These are phyloP conservation scores for Zoanthus solanderi DNA, from an alignment of 92 coral and sea anemone genomes.

Conservation along the genomic window DNA sequence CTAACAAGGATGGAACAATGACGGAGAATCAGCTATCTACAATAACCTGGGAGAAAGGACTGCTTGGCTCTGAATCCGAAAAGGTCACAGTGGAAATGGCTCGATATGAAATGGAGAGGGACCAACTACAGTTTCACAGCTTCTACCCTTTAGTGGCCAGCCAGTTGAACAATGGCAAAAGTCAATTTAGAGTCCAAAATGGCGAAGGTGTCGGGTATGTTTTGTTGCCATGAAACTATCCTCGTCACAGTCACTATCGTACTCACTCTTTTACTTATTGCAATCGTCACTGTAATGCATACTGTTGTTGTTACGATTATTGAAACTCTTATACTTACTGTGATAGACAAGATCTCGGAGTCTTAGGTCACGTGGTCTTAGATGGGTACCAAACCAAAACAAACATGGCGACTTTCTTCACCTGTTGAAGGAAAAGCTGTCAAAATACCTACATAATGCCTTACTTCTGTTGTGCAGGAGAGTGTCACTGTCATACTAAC, in stretches of 20 bases:
- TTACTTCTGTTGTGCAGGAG: not conserved
- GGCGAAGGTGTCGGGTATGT: constrained; percentile 67
- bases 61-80: constrained; percentile 45
- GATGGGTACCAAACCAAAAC: no score
- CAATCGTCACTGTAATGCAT: no score
- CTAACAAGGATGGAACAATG: not conserved
- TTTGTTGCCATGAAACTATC: not conserved
- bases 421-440: no score
- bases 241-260: no score
- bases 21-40: constrained; percentile 39
- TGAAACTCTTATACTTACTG: no score
- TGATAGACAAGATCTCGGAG: no score
- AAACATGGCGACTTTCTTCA: no score
- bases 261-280: no score
- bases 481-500: no score
- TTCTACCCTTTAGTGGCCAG: constrained; percentile 45
- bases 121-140: constrained; percentile 45
- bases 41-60: constrained; percentile 53
- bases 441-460: no score
- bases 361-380: no score
- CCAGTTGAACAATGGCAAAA: constrained; percentile 52
- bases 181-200: constrained; percentile 44
- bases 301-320: no score
- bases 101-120: constrained; percentile 47
- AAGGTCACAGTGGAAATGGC: constrained; percentile 61